A percentile compares a stretch with the other conserved stretches of the same genome.
Evolutionary conservation across 2,113 vertebrate genomes (phyloP).

Genomic region (Cynocephalus volans): DNA sequence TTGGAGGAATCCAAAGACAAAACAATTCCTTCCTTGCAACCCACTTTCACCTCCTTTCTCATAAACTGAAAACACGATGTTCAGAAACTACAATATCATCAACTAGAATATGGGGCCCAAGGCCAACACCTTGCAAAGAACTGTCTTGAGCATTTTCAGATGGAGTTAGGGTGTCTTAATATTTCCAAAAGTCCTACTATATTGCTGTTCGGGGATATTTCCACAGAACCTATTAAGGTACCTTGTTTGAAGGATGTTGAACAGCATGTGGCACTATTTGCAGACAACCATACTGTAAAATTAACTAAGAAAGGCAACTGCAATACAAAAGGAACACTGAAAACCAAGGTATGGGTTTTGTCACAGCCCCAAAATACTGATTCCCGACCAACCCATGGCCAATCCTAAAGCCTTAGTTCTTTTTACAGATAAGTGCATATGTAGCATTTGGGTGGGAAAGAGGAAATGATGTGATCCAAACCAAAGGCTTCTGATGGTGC

Average conservation of each 20-base stretch:
- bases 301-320: slow-evolving; percentile 25
- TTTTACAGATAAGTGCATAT: not conserved
- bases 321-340: not conserved
- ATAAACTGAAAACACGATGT: not conserved
- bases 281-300: slow-evolving; percentile 20
- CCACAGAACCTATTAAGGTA: not conserved
- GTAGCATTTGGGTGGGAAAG: not conserved
- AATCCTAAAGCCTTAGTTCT: slow-evolving; percentile 44
- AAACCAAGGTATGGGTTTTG: not conserved
- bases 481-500: not conserved
- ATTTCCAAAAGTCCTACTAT: not conserved
- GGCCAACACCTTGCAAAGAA: not conserved
- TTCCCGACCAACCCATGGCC: slow-evolving; percentile 58
- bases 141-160: not conserved
- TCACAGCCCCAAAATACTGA: not conserved
- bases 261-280: not conserved
- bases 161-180: not conserved
- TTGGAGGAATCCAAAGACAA: slow-evolving; percentile 20
- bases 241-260: slow-evolving; percentile 45
- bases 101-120: not conserved
- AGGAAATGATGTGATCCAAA: slow-evolving; percentile 5
- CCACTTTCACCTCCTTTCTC: not conserved
- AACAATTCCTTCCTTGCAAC: not conserved
- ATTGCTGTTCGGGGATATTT: not conserved
- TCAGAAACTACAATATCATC: slow-evolving; percentile 18